Percentiles rank a stretch among this genome's conserved stretches.
These are phyloP conservation scores for Apodemia duryi DNA, from an alignment of 2,888 invertebrate genomes.

Conservation along the genomic window DNA sequence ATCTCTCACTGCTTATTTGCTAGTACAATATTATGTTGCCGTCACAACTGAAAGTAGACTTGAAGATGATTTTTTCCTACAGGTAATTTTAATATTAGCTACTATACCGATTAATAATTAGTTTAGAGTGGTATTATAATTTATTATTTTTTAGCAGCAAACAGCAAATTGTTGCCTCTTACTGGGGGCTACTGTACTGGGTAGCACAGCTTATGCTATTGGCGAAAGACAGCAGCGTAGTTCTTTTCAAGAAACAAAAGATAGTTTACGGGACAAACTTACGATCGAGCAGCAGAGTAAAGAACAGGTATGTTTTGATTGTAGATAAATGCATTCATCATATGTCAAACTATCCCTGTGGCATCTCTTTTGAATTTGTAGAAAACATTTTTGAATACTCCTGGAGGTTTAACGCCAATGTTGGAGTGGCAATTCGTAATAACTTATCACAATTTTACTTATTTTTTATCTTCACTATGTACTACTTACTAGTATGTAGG, in stretches of 20 bases:
- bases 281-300: constrained; percentile 96
- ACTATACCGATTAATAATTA: neutral
- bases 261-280: constrained; percentile 93
- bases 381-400: no score
- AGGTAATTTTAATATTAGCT: constrained; percentile 41
- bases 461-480: no score
- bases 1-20: constrained; percentile 50
- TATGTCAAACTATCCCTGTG: neutral
- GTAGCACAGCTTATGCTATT: constrained; percentile 78
- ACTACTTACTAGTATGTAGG: no score
- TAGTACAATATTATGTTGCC: constrained; percentile 62
- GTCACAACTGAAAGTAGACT: constrained; percentile 47
- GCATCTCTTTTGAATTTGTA: no score
- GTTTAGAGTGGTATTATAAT: neutral
- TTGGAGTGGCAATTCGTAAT: neutral
- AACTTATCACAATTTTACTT: no score
- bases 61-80: constrained; percentile 56
- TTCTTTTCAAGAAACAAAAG: constrained; percentile 93
- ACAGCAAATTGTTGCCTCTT: constrained; percentile 85
- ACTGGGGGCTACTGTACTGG: constrained; percentile 86
- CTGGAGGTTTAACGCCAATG: neutral
- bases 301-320: constrained; percentile 83
- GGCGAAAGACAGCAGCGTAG: constrained; percentile 93
- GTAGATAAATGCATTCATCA: neutral
- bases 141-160: constrained; percentile 72